Evolutionary conservation across 2,797 vertebrate genomes (phyloP), one percentile per base, ranked within the genome.

Genomic region (Chromis chromis): DNA sequence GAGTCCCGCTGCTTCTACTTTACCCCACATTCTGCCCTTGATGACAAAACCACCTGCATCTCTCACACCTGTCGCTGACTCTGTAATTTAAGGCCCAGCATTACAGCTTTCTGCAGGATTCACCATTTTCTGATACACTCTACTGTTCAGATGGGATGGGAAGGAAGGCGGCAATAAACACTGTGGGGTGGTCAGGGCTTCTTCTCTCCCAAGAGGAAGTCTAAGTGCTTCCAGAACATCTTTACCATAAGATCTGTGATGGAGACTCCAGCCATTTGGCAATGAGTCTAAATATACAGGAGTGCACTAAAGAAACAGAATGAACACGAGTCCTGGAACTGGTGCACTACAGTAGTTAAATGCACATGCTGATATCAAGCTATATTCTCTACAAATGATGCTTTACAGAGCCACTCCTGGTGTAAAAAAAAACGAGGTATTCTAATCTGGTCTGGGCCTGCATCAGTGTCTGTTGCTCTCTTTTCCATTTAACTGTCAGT

Each of bases 41-140:
- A 90, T 84, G 85, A 88, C 74, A 85, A 92, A 92, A 89, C 76
- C 84, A 88, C 76, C 87, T 89, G 92, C 50, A 52, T 64, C 66
- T 82, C 76, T 88, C 78, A 86, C 88, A 88, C 78, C 87, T 92
- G 88, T 88, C 62, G 12, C 70, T 86, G 70, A 48, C 60, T 73
- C 40, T n/a, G 66, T 84, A 73, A 88, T 87, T 83, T 81, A 87
- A 86, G 71, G 54, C 68, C 72, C 36, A 58, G 59, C 80, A 67
- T 82, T 62, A 81, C 74, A 12, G 65, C 50, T 81, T 82, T 83
- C 72, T 74, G 56, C 64, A 54, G 70, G 65, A 70, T 72, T 84
- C 17, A 73, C 54, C 62, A 40, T 73, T 70, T 65, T 70, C 70
- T 82, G 71, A 79, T 87, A 52, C 33, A 59, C 52, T 74, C 54